Evolutionary conservation across 2,797 vertebrate species (phyloP).

Genomic region (Nothura maculosa): DNA sequence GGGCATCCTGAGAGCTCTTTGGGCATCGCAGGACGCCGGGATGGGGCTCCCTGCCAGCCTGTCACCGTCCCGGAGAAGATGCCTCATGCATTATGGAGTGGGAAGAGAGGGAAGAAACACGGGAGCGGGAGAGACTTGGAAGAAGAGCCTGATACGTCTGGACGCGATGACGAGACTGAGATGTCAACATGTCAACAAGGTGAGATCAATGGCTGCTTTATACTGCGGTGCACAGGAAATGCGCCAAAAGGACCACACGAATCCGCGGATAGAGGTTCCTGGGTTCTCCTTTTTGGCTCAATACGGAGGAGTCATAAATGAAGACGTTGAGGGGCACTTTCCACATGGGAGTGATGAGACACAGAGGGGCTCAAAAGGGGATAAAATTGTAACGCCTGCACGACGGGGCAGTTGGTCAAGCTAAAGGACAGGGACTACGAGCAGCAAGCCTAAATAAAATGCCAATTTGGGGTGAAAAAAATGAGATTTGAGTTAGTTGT

Average conservation of each 20-base stretch:
- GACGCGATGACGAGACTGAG: constrained; percentile 62
- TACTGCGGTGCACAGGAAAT: constrained; percentile 21
- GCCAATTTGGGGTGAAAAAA: neutral
- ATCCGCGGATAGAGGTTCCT: neutral
- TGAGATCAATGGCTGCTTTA: constrained; percentile 47
- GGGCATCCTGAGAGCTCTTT: neutral
- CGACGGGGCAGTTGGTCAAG: constrained; percentile 16
- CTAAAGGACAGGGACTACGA: neutral
- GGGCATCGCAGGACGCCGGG: neutral
- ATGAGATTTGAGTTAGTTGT: neutral
- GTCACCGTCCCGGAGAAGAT: neutral
- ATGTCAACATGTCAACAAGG: constrained; percentile 64
- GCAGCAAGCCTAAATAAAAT: neutral
- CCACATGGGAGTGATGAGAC: neutral
- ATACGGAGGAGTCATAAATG: constrained; percentile 9
- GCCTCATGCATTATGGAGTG: constrained; percentile 63
- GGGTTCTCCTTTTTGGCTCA: constrained; percentile 2
- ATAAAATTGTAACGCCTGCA: neutral
- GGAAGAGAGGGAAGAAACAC: constrained; percentile 34
- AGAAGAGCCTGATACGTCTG: constrained; percentile 28
- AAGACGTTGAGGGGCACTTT: neutral
- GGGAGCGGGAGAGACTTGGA: neutral
- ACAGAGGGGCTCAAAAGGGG: neutral
- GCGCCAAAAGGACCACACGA: constrained; percentile 31
- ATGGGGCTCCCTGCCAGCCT: neutral